These are phyloP conservation scores for Campodea augens DNA, from an alignment of 1,140 invertebrate genomes.

Conservation along the genomic window DNA sequence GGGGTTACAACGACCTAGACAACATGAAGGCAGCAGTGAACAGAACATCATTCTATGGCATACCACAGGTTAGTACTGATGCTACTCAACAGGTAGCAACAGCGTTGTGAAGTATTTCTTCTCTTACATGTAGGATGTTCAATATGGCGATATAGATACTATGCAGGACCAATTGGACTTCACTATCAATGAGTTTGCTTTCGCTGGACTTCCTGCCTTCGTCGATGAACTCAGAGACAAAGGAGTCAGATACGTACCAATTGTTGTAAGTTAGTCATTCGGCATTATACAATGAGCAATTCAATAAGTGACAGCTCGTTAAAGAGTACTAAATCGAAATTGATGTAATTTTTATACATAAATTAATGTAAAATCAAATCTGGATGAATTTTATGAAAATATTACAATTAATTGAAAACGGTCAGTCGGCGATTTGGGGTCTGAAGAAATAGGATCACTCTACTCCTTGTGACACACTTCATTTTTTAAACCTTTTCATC, in stretches of 20 bases:
- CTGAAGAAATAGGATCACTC: neutral
- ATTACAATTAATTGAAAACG: no score
- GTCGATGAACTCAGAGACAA: slow-evolving; percentile 21
- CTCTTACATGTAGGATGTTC: slow-evolving; percentile 23
- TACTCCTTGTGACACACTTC: neutral
- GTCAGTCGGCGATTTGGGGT: no score
- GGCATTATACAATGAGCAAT: neutral
- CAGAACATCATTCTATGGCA: slow-evolving; percentile 19
- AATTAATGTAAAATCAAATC: no score
- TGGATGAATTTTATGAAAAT: no score
- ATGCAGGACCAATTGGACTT: slow-evolving; percentile 23
- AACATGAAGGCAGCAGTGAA: slow-evolving; percentile 22
- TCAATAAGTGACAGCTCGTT: no score
- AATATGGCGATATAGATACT: slow-evolving; percentile 28
- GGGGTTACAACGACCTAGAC: slow-evolving; percentile 23
- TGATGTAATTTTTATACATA: no score
- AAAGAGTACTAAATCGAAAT: no score
- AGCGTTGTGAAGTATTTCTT: no score
- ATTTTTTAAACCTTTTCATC: no score
- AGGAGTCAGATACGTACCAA: slow-evolving; percentile 25
- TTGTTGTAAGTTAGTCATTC: slow-evolving; percentile 18
- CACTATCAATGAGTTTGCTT: slow-evolving; percentile 22
- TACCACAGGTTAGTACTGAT: no score
- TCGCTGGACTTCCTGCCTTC: slow-evolving; percentile 21
- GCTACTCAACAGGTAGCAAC: no score